Evolutionary conservation across 2,113 vertebrate species (phyloP).

Genomic region (Pelusios castaneus): DNA sequence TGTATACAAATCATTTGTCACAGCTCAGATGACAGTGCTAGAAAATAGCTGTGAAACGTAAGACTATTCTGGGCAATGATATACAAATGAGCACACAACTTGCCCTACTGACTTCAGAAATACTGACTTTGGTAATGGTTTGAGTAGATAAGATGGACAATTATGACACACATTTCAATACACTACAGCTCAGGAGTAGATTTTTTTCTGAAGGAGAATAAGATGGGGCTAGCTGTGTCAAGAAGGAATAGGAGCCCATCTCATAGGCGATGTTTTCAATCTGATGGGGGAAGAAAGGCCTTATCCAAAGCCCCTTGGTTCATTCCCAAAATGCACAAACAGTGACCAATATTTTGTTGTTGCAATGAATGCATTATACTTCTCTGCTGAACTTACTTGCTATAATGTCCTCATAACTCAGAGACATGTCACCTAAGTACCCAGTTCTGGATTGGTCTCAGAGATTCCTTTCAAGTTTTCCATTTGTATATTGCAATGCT

Average conservation of each 20-base stretch:
- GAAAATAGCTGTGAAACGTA: neutral
- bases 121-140: neutral
- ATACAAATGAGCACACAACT: neutral
- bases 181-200: neutral
- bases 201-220: neutral
- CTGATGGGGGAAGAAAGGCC: neutral
- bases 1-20: neutral
- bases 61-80: neutral
- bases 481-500: neutral
- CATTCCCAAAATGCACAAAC: neutral
- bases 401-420: neutral
- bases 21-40: neutral
- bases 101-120: neutral
- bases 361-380: neutral
- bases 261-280: neutral
- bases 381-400: neutral
- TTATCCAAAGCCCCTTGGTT: neutral
- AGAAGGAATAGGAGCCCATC: neutral
- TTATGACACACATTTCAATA: neutral
- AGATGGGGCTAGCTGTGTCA: neutral
- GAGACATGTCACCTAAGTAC: neutral
- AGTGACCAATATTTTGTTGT: neutral
- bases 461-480: neutral
- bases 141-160: neutral
- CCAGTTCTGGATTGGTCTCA: accelerated